A percentile compares a stretch with the other conserved stretches of the same genome.
Evolutionary conservation across 2,113 vertebrate genomes (phyloP).

Genomic region (Phaetusa simplex): DNA sequence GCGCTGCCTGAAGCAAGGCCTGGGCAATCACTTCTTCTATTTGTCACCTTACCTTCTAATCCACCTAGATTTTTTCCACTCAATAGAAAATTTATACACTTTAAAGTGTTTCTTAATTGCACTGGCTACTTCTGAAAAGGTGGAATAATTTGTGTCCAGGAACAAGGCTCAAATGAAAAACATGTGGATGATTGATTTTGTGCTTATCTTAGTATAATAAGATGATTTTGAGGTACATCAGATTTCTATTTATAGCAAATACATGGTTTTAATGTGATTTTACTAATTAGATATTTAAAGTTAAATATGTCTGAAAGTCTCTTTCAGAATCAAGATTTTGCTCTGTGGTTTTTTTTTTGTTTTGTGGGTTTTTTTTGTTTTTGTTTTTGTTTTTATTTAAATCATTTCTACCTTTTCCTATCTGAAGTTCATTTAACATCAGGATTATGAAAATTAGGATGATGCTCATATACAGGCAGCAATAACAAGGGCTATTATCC

Average conservation of each 20-base stretch:
- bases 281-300: neutral
- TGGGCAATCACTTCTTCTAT: neutral
- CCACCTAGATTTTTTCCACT: neutral
- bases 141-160: neutral
- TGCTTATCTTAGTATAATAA: neutral
- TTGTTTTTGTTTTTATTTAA: neutral
- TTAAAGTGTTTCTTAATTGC: neutral
- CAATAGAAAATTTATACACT: neutral
- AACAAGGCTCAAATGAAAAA: neutral
- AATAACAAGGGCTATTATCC: neutral
- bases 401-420: neutral
- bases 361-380: neutral
- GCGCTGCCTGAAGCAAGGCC: neutral
- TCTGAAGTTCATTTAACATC: neutral
- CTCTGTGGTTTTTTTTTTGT: neutral
- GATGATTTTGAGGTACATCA: neutral
- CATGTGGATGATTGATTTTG: neutral
- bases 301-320: neutral
- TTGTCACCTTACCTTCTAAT: neutral
- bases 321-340: neutral
- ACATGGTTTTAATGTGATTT: neutral
- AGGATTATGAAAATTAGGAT: neutral
- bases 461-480: neutral
- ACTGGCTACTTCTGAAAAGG: neutral
- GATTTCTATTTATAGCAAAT: neutral